Percentiles rank a stretch among this genome's conserved stretches.
These are phyloP conservation scores for Emberiza fucata DNA, from an alignment of 2,113 vertebrate species.

Conservation along the genomic window DNA sequence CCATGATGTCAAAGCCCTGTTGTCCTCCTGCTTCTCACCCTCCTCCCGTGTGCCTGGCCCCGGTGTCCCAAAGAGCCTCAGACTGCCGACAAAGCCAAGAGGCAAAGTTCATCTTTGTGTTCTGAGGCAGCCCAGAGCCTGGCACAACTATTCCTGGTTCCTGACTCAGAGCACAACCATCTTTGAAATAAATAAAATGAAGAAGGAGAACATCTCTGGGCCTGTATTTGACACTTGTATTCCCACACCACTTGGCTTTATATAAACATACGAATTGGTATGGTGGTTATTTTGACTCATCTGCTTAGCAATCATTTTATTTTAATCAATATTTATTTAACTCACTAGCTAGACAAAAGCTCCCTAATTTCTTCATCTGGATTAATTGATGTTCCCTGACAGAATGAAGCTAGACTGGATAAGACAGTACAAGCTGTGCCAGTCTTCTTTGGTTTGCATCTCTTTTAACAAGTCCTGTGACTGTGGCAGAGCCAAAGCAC, in stretches of 20 bases:
- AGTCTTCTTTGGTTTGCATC: neutral
- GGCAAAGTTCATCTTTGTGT: neutral
- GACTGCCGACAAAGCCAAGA: neutral
- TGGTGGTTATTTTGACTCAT: conserved; percentile 22
- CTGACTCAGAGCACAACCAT: conserved; percentile 30
- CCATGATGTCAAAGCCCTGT: fast-evolving
- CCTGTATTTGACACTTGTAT: conserved; percentile 9
- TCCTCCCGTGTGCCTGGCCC: fast-evolving
- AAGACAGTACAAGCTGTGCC: neutral
- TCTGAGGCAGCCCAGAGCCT: fast-evolving
- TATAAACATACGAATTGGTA: neutral
- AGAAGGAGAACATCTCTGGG: neutral
- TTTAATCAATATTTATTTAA: conserved; percentile 58
- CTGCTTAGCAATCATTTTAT: conserved; percentile 12
- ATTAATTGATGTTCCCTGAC: neutral
- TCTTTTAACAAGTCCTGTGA: conserved; percentile 2
- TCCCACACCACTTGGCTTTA: neutral
- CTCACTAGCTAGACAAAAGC: neutral
- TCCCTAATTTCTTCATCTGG: conserved; percentile 21
- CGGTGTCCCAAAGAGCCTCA: neutral
- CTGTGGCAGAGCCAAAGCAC: neutral
- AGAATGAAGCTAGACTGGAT: neutral
- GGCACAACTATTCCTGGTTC: neutral
- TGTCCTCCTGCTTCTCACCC: fast-evolving
- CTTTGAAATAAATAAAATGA: conserved; percentile 16